Evolutionary conservation across 2,797 vertebrate genomes (phyloP).

Genomic region (Bryconaethiops microstoma): DNA sequence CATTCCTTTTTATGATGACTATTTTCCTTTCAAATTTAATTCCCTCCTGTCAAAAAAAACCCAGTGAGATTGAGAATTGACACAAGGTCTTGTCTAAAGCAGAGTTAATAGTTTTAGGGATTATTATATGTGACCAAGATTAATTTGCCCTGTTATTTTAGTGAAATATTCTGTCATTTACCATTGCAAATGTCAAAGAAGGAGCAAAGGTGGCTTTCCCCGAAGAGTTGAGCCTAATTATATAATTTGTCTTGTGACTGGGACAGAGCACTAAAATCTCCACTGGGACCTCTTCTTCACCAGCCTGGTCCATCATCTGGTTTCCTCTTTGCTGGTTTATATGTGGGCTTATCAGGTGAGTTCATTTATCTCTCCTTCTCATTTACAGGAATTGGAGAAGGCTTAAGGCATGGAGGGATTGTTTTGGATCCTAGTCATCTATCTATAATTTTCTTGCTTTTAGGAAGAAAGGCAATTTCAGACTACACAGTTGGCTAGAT

Average conservation of each 20-base stretch:
- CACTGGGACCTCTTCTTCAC: constrained; percentile 76
- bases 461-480: too few species aligned
- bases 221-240: constrained; percentile 79
- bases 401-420: constrained; percentile 10
- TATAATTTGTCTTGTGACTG: constrained; percentile 83
- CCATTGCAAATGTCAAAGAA: constrained; percentile 74
- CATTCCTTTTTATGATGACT: constrained; percentile 4
- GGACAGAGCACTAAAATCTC: constrained; percentile 76
- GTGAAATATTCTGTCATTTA: constrained; percentile 79
- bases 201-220: constrained; percentile 79
- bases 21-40: constrained; percentile 16
- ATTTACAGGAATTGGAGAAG: constrained; percentile 35
- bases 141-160: constrained; percentile 74
- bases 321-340: constrained; percentile 61
- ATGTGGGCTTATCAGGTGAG: constrained; percentile 31
- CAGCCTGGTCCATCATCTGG: constrained; percentile 74
- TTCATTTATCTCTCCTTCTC: constrained; percentile 45
- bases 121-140: constrained; percentile 72
- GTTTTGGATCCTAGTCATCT: not conserved
- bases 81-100: constrained; percentile 36
- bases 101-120: constrained; percentile 47
- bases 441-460: not conserved
- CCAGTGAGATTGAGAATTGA: not conserved
- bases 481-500: not conserved
- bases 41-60: not conserved